Conservation (phyloP, 2,888 invertebrate species). For the Xylophagus ater region DNA sequence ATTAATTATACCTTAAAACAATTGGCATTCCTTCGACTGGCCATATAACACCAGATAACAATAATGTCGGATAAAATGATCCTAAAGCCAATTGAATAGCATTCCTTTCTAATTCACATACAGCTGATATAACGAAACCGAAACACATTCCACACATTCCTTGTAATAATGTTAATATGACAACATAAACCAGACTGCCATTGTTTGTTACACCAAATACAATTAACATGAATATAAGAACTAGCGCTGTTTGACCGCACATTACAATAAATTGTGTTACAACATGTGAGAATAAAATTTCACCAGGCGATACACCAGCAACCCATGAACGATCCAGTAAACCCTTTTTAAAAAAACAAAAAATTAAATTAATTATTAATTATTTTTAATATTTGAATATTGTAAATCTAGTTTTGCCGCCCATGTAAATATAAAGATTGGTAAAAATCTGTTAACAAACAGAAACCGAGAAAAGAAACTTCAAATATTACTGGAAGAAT, state of each 20-base stretch:
- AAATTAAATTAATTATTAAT: too few relatives aligned
- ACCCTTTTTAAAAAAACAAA: slow-evolving; percentile 42
- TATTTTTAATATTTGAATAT: too few relatives aligned
- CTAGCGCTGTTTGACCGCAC: slow-evolving; percentile 85
- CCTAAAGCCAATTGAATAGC: slow-evolving; percentile 88
- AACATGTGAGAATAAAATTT: slow-evolving; percentile 88
- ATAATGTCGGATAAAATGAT: slow-evolving; percentile 86
- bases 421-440: too few relatives aligned
- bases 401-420: too few relatives aligned
- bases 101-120: slow-evolving; percentile 83
- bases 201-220: slow-evolving; percentile 84
- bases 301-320: slow-evolving; percentile 82
- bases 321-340: slow-evolving; percentile 87
- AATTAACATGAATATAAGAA: slow-evolving; percentile 82
- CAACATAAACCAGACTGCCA: slow-evolving; percentile 75
- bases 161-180: slow-evolving; percentile 76
- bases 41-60: slow-evolving; percentile 92
- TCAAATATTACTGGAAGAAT: too few relatives aligned
- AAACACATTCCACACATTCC: slow-evolving; percentile 94
- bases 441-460: too few relatives aligned
- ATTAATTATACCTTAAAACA: slow-evolving; percentile 47
- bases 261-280: slow-evolving; percentile 90
- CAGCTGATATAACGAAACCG: slow-evolving; percentile 86
- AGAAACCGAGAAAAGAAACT: too few relatives aligned
- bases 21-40: slow-evolving; percentile 92